These are phyloP conservation scores for Enteromius anoplus DNA, from an alignment of 2,797 vertebrate species.

Conservation along the genomic window DNA sequence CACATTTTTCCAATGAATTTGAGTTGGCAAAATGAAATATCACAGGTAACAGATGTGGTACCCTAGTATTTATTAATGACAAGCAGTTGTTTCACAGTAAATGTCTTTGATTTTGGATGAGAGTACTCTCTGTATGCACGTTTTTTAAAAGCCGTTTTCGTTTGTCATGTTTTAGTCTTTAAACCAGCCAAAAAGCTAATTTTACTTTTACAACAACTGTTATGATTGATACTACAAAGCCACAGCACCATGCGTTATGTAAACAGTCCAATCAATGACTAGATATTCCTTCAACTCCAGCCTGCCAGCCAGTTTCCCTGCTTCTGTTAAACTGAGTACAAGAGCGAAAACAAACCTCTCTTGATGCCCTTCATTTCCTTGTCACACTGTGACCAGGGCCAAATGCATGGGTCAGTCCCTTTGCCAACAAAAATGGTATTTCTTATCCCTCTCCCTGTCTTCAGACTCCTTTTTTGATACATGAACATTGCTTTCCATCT, in stretches of 20 bases:
- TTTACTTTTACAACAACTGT: neutral
- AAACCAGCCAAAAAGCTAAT: neutral
- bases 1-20: neutral
- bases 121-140: neutral
- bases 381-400: neutral
- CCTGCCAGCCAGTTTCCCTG: neutral
- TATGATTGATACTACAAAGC: conserved; percentile 27
- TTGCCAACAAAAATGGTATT: neutral
- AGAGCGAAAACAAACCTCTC: conserved; percentile 9
- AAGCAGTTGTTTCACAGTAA: neutral
- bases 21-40: neutral
- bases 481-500: neutral
- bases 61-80: neutral
- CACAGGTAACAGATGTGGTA: neutral
- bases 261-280: neutral
- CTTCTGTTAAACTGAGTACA: conserved; percentile 13
- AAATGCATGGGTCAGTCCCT: conserved; percentile 14
- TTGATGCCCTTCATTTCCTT: conserved; percentile 25
- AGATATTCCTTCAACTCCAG: conserved; percentile 14
- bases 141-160: neutral
- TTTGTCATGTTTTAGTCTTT: conserved; percentile 7
- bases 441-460: neutral
- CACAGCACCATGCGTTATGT: neutral
- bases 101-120: neutral
- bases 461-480: neutral